These are phyloP conservation scores for Drosophila heteroneura DNA, from an alignment of 2,888 invertebrate species.

Conservation along the genomic window DNA sequence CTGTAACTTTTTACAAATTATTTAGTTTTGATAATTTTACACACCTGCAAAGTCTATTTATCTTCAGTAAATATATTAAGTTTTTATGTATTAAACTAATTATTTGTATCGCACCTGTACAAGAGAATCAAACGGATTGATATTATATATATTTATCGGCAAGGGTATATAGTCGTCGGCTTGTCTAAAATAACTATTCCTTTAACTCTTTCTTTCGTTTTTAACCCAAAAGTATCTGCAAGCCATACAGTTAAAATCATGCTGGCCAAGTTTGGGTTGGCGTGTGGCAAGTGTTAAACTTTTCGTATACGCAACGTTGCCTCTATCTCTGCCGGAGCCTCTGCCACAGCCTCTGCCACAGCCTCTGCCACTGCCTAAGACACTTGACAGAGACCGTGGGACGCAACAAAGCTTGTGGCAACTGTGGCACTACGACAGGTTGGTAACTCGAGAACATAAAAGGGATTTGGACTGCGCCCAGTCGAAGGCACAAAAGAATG, in stretches of 20 bases:
- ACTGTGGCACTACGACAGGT: slow-evolving; percentile 49
- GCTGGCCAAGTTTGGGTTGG: slow-evolving; percentile 32
- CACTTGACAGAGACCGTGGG: slow-evolving; percentile 39
- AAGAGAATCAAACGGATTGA: background rate
- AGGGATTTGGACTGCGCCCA: slow-evolving; percentile 44
- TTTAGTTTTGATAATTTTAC: background rate
- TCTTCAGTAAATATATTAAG: background rate
- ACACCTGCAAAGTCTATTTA: background rate
- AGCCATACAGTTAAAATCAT: slow-evolving; percentile 28
- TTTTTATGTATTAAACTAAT: background rate
- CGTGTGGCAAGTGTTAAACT: slow-evolving; percentile 65
- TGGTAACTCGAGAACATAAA: slow-evolving; percentile 73
- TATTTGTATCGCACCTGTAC: background rate
- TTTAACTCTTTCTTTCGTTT: background rate
- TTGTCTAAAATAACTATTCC: too few species aligned
- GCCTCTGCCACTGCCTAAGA: background rate
- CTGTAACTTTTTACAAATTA: background rate
- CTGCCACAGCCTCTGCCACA: background rate
- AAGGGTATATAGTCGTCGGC: background rate
- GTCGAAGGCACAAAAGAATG: slow-evolving; percentile 45
- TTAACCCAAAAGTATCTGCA: slow-evolving; percentile 32
- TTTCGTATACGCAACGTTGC: slow-evolving; percentile 50
- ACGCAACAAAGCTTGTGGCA: slow-evolving; percentile 48
- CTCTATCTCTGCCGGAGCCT: background rate
- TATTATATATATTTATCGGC: background rate